These are phyloP conservation scores for Calcarius lapponicus DNA, from an alignment of 2,797 vertebrate genomes.

Conservation along the genomic window DNA sequence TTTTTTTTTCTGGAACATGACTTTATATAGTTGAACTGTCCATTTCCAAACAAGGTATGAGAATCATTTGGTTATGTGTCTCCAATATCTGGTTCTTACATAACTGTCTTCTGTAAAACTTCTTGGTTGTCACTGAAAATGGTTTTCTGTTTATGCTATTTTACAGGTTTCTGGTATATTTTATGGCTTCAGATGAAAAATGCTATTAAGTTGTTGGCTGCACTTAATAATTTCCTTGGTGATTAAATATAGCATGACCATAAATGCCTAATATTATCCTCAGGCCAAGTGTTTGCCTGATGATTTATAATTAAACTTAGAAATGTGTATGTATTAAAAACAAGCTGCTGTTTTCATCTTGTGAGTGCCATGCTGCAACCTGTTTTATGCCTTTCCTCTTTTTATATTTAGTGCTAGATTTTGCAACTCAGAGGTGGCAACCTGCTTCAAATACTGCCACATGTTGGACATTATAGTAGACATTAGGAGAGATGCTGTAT, in stretches of 20 bases:
- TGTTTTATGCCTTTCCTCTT: background rate
- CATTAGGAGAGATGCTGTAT: background rate
- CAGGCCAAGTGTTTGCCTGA: background rate
- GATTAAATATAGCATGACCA: slow-evolving; percentile 12
- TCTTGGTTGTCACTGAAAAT: background rate
- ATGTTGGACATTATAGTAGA: background rate
- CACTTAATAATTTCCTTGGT: background rate
- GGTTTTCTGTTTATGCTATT: background rate
- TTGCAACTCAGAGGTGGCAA: background rate
- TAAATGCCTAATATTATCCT: background rate
- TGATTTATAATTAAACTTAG: slow-evolving; percentile 15
- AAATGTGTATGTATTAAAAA: background rate
- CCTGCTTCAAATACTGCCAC: background rate
- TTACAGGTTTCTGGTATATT: background rate
- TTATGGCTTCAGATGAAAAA: slow-evolving; percentile 9
- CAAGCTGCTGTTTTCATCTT: background rate
- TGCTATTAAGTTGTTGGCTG: background rate
- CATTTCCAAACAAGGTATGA: background rate
- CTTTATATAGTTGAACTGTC: background rate
- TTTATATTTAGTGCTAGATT: background rate
- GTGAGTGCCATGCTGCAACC: background rate
- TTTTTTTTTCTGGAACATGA: slow-evolving; percentile 18
- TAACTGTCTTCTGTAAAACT: background rate
- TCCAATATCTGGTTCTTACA: background rate
- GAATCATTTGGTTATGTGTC: background rate